Conservation (phyloP, 2,113 vertebrate genomes). For the Rhizomys pruinosus region DNA sequence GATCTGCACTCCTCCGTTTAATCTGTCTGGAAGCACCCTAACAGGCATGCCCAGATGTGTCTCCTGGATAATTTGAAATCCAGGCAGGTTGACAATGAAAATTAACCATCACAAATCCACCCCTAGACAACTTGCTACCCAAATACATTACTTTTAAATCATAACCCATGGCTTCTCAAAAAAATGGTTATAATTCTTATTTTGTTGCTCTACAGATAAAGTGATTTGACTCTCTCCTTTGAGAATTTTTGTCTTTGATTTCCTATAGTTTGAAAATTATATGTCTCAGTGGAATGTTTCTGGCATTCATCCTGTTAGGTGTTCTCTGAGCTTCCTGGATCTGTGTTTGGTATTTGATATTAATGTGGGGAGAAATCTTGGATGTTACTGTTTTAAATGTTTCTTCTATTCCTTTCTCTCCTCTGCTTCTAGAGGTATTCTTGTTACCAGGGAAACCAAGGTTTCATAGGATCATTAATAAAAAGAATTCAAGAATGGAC, state of each 20-base stretch:
- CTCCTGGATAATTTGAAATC: not conserved
- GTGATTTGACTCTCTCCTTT: not conserved
- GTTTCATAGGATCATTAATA: not conserved
- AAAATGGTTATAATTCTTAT: not conserved
- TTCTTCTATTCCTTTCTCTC: not conserved
- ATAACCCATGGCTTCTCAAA: not conserved
- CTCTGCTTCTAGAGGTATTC: not conserved
- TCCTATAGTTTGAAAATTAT: not conserved
- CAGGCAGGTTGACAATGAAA: not conserved
- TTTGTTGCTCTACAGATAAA: not conserved
- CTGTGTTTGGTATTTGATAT: not conserved
- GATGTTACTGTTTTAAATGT: not conserved
- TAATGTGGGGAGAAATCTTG: not conserved
- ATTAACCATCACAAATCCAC: not conserved
- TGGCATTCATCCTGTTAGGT: not conserved
- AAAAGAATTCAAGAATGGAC: not conserved
- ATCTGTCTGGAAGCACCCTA: not conserved
- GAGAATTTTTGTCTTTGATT: not conserved
- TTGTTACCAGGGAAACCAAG: not conserved
- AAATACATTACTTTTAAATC: not conserved
- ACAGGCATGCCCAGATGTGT: not conserved
- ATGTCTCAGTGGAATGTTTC: not conserved
- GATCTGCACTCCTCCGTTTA: not conserved
- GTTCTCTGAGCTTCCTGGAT: not conserved
- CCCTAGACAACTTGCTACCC: not conserved